Percentiles rank a stretch among this genome's conserved stretches.
Conservation (phyloP, 2,113 vertebrate species). For the Plectropomus leopardus region DNA sequence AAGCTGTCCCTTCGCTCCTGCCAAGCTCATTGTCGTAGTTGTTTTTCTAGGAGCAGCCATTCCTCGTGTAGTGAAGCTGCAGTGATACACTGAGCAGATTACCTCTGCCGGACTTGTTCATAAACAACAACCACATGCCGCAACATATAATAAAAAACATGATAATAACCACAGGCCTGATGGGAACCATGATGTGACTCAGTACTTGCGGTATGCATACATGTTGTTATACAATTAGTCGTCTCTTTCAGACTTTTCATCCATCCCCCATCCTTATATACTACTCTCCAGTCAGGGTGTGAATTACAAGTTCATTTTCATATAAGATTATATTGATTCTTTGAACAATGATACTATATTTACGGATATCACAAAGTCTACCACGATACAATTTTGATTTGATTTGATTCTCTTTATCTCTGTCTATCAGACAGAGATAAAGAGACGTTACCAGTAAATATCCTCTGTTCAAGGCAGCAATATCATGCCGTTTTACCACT, state of each 20-base stretch:
- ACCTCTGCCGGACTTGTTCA: slow-evolving; percentile 65
- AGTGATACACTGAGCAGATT: slow-evolving; percentile 68
- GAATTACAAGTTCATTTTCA: too few species aligned
- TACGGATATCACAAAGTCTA: too few species aligned
- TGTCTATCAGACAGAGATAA: too few species aligned
- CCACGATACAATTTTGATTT: too few species aligned
- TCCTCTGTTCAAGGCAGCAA: too few species aligned
- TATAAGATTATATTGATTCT: too few species aligned
- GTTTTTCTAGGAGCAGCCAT: slow-evolving; percentile 55
- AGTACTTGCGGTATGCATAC: slow-evolving; percentile 35
- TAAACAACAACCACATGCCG: slow-evolving; percentile 77
- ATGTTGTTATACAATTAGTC: slow-evolving; percentile 46
- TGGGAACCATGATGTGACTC: slow-evolving; percentile 67
- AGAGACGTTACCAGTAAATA: too few species aligned
- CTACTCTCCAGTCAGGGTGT: not conserved
- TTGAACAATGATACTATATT: too few species aligned
- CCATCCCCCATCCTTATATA: not conserved
- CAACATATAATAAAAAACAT: slow-evolving; percentile 75
- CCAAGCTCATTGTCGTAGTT: slow-evolving; percentile 60
- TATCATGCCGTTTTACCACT: too few species aligned
- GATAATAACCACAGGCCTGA: slow-evolving; percentile 66
- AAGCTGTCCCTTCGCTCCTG: slow-evolving; percentile 61
- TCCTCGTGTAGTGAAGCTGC: slow-evolving; percentile 39
- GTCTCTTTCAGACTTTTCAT: slow-evolving; percentile 3
- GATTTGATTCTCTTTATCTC: too few species aligned